A percentile compares a stretch with the other conserved stretches of the same genome.
phyloP scores from a whole-genome alignment of 2,113 vertebrate species.

The Sclerurus mexicanus region DNA sequence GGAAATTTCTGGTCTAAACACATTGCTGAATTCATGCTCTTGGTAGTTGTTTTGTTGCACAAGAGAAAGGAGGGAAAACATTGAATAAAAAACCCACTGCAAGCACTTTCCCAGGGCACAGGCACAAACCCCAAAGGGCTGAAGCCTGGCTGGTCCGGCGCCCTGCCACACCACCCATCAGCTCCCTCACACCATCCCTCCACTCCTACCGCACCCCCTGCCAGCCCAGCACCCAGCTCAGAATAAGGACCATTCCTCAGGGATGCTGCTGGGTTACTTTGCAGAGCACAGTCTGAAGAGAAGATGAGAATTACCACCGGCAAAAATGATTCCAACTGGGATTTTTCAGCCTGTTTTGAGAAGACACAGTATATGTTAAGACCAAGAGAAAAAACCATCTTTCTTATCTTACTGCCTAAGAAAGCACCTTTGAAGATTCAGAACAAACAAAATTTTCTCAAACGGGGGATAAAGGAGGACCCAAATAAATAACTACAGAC shows the following conservation, averaged over 20 bases:
- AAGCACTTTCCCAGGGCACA: neutral
- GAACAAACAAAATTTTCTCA: slow-evolving; percentile 3
- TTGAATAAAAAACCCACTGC: neutral
- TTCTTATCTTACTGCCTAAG: neutral
- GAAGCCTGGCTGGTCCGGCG: neutral
- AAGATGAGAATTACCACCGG: neutral
- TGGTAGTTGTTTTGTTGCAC: slow-evolving; percentile 5
- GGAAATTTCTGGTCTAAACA: neutral
- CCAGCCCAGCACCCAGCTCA: neutral
- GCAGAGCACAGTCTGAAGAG: neutral
- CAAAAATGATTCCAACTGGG: neutral
- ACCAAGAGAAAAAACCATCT: neutral
- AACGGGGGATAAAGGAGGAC: neutral
- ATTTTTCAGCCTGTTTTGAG: neutral
- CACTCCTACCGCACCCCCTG: neutral
- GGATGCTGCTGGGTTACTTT: neutral
- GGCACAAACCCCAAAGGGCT: neutral
- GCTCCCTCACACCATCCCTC: neutral
- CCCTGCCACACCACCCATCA: neutral
- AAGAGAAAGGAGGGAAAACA: slow-evolving; percentile 32
- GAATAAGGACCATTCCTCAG: neutral
- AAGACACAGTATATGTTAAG: neutral
- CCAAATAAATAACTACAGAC: neutral
- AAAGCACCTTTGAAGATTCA: neutral
- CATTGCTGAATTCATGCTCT: neutral